Base-by-base conservation (phyloP, 2,888 invertebrate genomes). In the Agonopterix heracliana region DNA sequence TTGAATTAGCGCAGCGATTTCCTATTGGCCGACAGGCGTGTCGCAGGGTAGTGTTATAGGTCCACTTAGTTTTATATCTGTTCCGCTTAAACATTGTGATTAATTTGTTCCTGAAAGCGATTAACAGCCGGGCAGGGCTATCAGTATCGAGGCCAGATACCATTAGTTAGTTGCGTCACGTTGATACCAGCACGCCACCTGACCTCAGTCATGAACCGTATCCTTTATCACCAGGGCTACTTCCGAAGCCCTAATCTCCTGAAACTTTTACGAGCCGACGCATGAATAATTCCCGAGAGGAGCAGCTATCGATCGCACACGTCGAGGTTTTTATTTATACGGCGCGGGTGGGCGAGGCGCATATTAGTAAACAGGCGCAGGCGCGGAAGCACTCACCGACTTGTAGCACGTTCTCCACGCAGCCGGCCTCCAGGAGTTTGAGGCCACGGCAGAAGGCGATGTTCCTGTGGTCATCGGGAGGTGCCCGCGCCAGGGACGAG, bases 371-470 rank as follows among this genome's bases (percentile, higher is more conserved):
- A 87, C 83, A 87, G 80, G 86, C 87, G 87, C 87, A 81, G 78
- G 87, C 87, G 87, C 87, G 82, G 63, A 52, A 62, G 61, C 56
- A 56, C 68, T 63, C 77, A 92, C 95, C 95, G 86, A 96, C 95
- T 94, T 96, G 96, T 71, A 96, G 91, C 70, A 95, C 95, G 86
- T 91, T 93, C 83, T 94, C 94, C 66, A 96, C 95, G 82, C 94
- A 94, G 70, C 94, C 94, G 64, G 91, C 91, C 80, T 96, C 95
- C 63, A 95, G 90, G 69, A 96, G 90, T 83, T 94, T 94, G 81
- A 95, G 91, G 81, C 96, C 96, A 80, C 94, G 94, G 89, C 95
- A 93, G 89, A 95, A 96, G 72, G 95, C 94, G 74, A 95, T 90
- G 89, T 93, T 95, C 83, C 94, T 93, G 79, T 92, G 92, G 87